These are phyloP conservation scores for Erebia ligea DNA, from an alignment of 2,888 invertebrate species.

Conservation along the genomic window DNA sequence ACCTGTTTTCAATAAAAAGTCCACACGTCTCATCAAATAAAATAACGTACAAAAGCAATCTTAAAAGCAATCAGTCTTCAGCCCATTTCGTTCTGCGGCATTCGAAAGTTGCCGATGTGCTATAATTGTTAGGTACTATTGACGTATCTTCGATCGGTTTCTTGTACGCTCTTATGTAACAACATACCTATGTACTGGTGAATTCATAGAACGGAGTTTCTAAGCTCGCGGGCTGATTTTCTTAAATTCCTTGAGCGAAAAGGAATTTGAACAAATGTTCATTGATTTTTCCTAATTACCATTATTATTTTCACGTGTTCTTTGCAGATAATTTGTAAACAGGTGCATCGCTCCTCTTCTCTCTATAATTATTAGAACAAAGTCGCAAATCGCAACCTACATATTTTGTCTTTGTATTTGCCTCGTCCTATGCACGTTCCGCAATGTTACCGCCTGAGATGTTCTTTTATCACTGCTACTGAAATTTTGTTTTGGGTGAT, in stretches of 20 bases:
- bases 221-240: constrained; percentile 1
- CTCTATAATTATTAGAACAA: too few relatives aligned
- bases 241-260: background rate
- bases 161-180: constrained; percentile 32
- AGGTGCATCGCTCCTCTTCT: too few relatives aligned
- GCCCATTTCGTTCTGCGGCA: constrained; percentile 33
- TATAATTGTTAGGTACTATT: constrained; percentile 22
- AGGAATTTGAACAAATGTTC: background rate
- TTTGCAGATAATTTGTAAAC: too few relatives aligned
- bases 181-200: constrained; percentile 13
- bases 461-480: too few relatives aligned
- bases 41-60: constrained; percentile 21
- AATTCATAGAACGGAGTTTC: constrained; percentile 13
- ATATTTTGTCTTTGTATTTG: too few relatives aligned
- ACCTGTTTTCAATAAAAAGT: constrained; percentile 11
- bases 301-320: too few relatives aligned
- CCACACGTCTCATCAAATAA: constrained; percentile 1
- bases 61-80: constrained; percentile 31
- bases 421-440: too few relatives aligned
- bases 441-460: too few relatives aligned
- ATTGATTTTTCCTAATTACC: background rate
- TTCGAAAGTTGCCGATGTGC: constrained; percentile 37
- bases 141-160: constrained; percentile 33
- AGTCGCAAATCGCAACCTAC: too few relatives aligned
- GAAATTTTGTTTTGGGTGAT: too few relatives aligned